phyloP scores from a whole-genome alignment of 1,140 invertebrate genomes.

The Brachionus sp. region DNA sequence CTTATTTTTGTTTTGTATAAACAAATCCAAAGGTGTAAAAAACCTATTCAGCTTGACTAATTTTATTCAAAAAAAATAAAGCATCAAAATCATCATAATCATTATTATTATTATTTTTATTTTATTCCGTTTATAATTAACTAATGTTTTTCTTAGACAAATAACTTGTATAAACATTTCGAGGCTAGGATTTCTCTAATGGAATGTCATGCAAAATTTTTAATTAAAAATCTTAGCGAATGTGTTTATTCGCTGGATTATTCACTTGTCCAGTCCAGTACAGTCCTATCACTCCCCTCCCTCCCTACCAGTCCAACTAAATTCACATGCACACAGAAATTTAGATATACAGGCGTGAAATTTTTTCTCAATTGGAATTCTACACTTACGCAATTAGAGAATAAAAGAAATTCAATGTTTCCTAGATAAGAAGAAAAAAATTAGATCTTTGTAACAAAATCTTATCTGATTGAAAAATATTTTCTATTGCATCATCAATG shows the following conservation, averaged over 20 bases:
- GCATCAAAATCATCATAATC: neutral
- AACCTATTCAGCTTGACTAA: constrained; percentile 37
- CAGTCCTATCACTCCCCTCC: neutral
- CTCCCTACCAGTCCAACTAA: no score
- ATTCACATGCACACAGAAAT: neutral
- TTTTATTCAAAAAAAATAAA: neutral
- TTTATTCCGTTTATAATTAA: constrained; percentile 35
- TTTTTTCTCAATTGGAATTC: neutral
- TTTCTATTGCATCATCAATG: neutral
- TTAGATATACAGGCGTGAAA: neutral
- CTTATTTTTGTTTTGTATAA: constrained; percentile 11
- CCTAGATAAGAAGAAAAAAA: neutral
- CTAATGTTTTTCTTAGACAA: constrained; percentile 25
- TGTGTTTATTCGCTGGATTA: neutral
- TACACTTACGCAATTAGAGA: neutral
- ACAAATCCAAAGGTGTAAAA: constrained; percentile 28
- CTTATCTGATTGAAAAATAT: neutral
- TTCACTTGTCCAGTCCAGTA: neutral
- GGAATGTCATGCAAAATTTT: neutral
- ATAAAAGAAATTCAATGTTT: no score
- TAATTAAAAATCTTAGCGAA: neutral
- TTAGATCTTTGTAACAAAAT: neutral
- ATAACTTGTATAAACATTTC: constrained; percentile 11
- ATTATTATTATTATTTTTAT: neutral
- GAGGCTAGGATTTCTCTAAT: neutral